Conservation (phyloP, 2,888 invertebrate species). For the Carcina quercana region DNA sequence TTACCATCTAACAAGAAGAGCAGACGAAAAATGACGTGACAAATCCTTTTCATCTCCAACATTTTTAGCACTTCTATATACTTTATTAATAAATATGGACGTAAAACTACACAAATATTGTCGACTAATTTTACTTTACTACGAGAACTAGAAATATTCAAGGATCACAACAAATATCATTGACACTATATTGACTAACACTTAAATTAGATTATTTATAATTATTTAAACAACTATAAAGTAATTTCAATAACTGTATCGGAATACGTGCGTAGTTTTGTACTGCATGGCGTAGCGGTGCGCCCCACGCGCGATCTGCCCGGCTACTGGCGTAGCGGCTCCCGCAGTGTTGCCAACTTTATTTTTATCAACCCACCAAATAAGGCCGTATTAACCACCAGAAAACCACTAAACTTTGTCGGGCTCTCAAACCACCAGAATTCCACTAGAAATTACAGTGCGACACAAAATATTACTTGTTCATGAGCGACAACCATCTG, state of each 20-base stretch:
- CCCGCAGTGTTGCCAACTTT: constrained; percentile 15
- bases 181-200: constrained; percentile 2
- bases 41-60: constrained; percentile 64
- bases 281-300: constrained; percentile 20
- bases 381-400: too few species aligned
- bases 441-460: too few species aligned
- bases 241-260: too few species aligned
- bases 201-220: background rate
- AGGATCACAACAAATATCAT: constrained; percentile 18
- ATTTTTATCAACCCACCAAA: too few species aligned
- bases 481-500: too few species aligned
- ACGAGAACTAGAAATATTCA: constrained; percentile 18
- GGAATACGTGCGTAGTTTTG: background rate
- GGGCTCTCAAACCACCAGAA: too few species aligned
- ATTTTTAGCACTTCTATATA: constrained; percentile 20
- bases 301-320: constrained; percentile 22
- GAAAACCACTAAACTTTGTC: too few species aligned
- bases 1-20: constrained; percentile 61
- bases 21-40: constrained; percentile 54
- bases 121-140: constrained; percentile 9
- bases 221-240: too few species aligned
- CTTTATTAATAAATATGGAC: constrained; percentile 15
- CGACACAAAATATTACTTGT: too few species aligned
- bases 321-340: constrained; percentile 26
- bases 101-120: constrained; percentile 13